Evolutionary conservation across 2,797 vertebrate species (phyloP), one percentile per base, ranked within the genome.

Genomic region (Cetoscarus ocellatus): DNA sequence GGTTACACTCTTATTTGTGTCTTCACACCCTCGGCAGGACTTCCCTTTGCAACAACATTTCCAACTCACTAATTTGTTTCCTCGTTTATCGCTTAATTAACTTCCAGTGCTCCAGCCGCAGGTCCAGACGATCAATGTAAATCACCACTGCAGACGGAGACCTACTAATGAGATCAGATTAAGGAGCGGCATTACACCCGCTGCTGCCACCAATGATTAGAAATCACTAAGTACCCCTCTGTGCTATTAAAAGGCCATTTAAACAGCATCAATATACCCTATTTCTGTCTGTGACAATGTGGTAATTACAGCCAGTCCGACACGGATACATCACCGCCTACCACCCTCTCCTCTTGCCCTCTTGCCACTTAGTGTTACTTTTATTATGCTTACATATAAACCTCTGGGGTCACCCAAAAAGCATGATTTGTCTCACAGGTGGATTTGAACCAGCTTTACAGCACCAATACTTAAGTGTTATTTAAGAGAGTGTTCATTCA

Each of bases 201-300:
- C 78, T 36, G 86, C 85, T 73, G 76, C 85, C 84, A 79, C 73
- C 5, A 84, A 53, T 90, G 81, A 91, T 88, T 89, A 80, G 84
- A 82, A 88, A 84, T 86, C 88, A 84, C 85, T 78, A 74, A 89
- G 83, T 80, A 74, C 42, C 78, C 61, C 79, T 79, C 68, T 52
- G 76, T 83, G 80, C 80, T 80, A 91, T 90, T 92, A 89, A 93
- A 90, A 91, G 84, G 73, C 77, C 80, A 81, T 91, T 88, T 79
- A 85, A 86, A 78, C 55, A 12, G 54, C 70, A 49, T 77, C 80
- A 43, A 45, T 81, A 61, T 17, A 70, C 55, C 59, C 73, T 73
- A 71, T 80, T 83, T 84, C 81, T 74, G 84, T 82, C 80, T 75
- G 67, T 51, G 68, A 76, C 75, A 61, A 70, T 42, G 80, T 61